phyloP scores from a whole-genome alignment of 1,140 invertebrate species.

The Megalonaias nervosa region DNA sequence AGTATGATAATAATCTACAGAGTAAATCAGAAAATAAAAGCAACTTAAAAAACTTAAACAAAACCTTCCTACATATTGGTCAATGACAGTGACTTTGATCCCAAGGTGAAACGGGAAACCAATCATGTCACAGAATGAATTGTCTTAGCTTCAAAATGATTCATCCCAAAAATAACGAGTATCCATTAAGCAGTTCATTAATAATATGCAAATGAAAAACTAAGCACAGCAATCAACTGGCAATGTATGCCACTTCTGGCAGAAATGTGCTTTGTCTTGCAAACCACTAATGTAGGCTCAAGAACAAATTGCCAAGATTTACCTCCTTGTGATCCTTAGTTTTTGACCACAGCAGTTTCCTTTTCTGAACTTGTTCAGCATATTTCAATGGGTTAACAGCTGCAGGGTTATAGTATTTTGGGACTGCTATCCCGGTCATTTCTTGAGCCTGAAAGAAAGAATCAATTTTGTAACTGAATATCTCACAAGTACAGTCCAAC shows the following conservation, averaged over 20 bases:
- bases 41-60: no score
- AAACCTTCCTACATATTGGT: no score
- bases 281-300: neutral
- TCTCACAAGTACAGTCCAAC: no score
- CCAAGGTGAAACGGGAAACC: neutral
- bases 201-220: no score
- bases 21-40: no score
- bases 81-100: neutral
- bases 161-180: no score
- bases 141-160: no score
- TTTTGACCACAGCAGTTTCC: constrained; percentile 86
- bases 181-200: no score
- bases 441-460: constrained; percentile 62
- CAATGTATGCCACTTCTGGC: no score
- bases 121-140: neutral
- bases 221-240: no score
- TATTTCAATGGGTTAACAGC: constrained; percentile 87
- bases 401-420: constrained; percentile 86
- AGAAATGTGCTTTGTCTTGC: neutral
- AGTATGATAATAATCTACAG: no score
- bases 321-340: constrained; percentile 74
- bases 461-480: neutral
- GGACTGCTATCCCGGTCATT: constrained; percentile 68
- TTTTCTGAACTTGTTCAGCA: constrained; percentile 90
- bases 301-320: constrained; percentile 31